Base-by-base conservation (phyloP, 1,140 invertebrate genomes). In the Rhizoglyphus robini region DNA sequence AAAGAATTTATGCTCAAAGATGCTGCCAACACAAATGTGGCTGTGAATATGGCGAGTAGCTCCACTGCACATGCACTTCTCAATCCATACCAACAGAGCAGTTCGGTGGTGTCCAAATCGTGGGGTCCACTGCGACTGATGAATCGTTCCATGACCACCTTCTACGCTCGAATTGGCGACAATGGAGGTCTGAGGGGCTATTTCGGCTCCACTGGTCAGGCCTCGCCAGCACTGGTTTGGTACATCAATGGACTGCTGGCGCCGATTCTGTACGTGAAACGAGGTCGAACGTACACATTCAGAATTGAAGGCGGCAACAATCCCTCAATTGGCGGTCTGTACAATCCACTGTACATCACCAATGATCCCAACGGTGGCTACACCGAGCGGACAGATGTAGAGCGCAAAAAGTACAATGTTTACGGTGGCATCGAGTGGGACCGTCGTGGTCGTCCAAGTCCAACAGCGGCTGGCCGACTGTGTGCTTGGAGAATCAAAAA, bases 271-370 rank as follows among this genome's bases (percentile, higher is more conserved):
- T 92, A 88, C 79, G 76, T 96, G 51, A 83, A 88, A 69, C 77
- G 92, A 59, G 89, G 89, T 13, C 77, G 90, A 13, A 87, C 83
- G 0, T 96, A 96, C 76, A 83, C 81, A 13, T 91, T 94, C 70
- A 81, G 68, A 29, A 62, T 73, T 1, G 72, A 73, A 65, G 70
- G 70, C 4, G 72, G 72, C 1, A 90, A 91, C 72, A 88, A 94
- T 78, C 88, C 89, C 3, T 87, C 92, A 72, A 90, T 87, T 68
- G 79, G 88, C 0, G 83, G 87, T 54, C 82, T 83, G 72, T 95
- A 95, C 76, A 91, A 96, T 80, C 92, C 92, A 5, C 78, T 96
- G 36, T 89, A 96, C 51, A 87, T 96, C 65, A 91, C 90, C 2
- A 85, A 88, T 72, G 88, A 91, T 73, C 82, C 85, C 1, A 82